phyloP scores from a whole-genome alignment of 2,797 vertebrate species.

The Silurus aristotelis region DNA sequence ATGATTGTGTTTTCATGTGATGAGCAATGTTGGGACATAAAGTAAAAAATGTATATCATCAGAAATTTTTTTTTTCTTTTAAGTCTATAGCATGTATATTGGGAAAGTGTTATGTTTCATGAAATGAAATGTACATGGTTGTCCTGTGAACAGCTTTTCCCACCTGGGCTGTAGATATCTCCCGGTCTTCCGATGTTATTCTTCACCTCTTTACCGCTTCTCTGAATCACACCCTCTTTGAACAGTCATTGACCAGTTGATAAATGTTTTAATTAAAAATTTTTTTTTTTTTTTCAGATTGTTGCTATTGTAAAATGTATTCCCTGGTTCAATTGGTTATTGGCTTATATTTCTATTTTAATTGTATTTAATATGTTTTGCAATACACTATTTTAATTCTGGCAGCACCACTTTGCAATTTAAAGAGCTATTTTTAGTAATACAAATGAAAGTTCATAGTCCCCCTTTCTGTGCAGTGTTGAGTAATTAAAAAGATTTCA shows the following conservation, averaged over 20 bases:
- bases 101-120: neutral
- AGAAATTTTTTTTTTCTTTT: neutral
- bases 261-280: neutral
- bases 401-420: neutral
- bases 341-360: neutral
- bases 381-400: slow-evolving; percentile 2
- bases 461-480: slow-evolving; percentile 14
- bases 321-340: neutral
- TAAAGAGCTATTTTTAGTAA: slow-evolving; percentile 5
- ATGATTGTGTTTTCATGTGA: neutral
- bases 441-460: slow-evolving; percentile 3
- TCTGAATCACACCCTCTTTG: neutral
- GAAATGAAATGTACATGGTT: neutral
- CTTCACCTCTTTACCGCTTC: neutral
- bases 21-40: neutral
- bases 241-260: neutral
- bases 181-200: neutral
- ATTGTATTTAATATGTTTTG: neutral
- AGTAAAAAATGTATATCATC: too few species aligned
- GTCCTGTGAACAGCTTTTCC: neutral
- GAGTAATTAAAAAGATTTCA: slow-evolving; percentile 44
- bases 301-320: neutral
- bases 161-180: neutral
- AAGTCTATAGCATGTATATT: neutral
- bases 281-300: neutral